These are phyloP conservation scores for Sphaerophoria rueppellii DNA, from an alignment of 2,888 invertebrate species.

Conservation along the genomic window DNA sequence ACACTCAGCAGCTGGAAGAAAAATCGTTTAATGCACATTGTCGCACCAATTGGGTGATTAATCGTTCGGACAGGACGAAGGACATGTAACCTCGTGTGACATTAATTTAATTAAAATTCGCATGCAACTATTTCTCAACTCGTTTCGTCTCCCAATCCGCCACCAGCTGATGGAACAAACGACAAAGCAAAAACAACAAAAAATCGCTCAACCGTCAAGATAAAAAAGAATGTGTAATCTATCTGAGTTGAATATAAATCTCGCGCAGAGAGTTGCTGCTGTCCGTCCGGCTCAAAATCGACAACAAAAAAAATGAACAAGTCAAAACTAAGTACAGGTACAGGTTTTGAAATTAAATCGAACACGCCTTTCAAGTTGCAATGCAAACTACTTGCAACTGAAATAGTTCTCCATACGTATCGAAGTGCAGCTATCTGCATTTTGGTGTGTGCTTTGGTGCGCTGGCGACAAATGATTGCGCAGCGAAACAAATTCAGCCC, in stretches of 20 bases:
- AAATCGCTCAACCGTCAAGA: constrained; percentile 2
- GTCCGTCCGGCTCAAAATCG: too few species aligned
- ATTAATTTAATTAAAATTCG: constrained; percentile 61
- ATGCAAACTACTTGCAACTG: constrained; percentile 59
- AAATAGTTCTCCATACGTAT: constrained; percentile 35
- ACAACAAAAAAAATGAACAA: constrained; percentile 42
- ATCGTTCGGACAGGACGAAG: constrained; percentile 56
- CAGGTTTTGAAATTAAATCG: constrained; percentile 67
- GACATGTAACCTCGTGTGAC: constrained; percentile 58
- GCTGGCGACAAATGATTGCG: constrained; percentile 63
- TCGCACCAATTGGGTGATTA: constrained; percentile 58
- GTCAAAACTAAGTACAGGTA: constrained; percentile 41
- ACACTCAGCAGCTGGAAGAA: constrained; percentile 7
- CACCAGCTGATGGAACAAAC: constrained; percentile 18
- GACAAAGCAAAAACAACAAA: constrained; percentile 2
- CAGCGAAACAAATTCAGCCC: constrained; percentile 56
- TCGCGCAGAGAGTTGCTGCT: constrained; percentile 15
- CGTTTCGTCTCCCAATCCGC: background rate
- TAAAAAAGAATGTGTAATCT: constrained; percentile 20
- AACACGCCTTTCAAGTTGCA: constrained; percentile 69
- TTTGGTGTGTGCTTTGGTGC: constrained; percentile 27
- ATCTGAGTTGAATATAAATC: constrained; percentile 50
- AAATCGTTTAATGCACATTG: constrained; percentile 14
- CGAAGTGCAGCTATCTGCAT: constrained; percentile 20
- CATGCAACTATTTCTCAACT: constrained; percentile 38